Evolutionary conservation across 2,113 vertebrate species (phyloP).

Genomic region (Mesocricetus auratus): DNA sequence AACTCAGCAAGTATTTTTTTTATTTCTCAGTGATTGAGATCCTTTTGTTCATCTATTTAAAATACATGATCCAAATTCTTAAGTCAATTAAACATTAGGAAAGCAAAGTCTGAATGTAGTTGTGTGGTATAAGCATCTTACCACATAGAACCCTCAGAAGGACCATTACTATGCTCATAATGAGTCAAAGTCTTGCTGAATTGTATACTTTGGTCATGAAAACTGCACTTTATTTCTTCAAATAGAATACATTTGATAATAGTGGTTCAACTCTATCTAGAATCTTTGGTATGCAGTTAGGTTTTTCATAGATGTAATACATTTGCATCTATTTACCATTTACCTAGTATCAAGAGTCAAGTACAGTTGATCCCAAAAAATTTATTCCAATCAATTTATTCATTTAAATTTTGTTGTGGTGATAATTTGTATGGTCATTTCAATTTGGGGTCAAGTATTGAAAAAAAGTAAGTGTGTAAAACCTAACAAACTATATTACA

Average conservation of each 20-base stretch:
- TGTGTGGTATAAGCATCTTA: not conserved
- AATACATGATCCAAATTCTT: not conserved
- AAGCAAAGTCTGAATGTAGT: not conserved
- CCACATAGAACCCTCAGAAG: not conserved
- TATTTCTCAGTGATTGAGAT: not conserved
- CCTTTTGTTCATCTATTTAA: not conserved
- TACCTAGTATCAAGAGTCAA: constrained; percentile 30
- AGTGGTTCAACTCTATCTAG: not conserved
- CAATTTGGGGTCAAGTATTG: not conserved
- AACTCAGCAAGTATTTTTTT: no score
- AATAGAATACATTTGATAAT: constrained; percentile 5
- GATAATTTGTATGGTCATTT: not conserved
- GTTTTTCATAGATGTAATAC: constrained; percentile 28
- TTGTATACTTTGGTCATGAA: constrained; percentile 44
- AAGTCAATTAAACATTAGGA: constrained; percentile 17
- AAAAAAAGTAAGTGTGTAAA: not conserved
- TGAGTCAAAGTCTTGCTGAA: constrained; percentile 10
- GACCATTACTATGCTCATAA: not conserved
- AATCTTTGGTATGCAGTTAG: not conserved
- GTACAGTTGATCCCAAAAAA: not conserved
- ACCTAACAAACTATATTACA: not conserved
- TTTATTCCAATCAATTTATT: not conserved
- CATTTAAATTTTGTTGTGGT: constrained; percentile 34
- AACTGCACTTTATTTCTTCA: not conserved
- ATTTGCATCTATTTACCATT: not conserved